Evolutionary conservation across 2,888 invertebrate genomes (phyloP), one percentile per base, ranked within the genome.

Genomic region (Hartigia nigra): DNA sequence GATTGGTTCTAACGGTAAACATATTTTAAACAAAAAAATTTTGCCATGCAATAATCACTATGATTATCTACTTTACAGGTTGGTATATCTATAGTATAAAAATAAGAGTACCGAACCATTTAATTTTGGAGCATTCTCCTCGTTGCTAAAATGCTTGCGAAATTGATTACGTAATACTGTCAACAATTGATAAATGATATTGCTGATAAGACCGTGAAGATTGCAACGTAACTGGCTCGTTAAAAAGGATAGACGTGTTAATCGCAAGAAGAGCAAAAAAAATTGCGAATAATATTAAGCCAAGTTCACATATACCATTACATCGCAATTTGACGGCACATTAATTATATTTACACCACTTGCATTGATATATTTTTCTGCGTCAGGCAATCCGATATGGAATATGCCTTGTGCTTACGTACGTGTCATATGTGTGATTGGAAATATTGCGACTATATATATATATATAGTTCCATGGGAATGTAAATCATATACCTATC

Each of bases 401-500:
- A 55, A 55, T 55, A 23, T 55, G 39, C 39, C 39, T 55, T 55
- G 39, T 23, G 23, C 23, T 55, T 55, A 55, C 2, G 9, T 55
- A 23, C 39, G 39, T 55, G 39, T 55, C 39, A 55, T 55, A 55
- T 55, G 14, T 4, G 39, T 55, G 39, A 55, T 23, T 55, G 39
- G 39, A 55, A 9, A 55, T 55, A 55, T 55, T 55, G 39, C 39
- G 23, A 55, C 5, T 55, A 55, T 55, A 14, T 36, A 2, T 37
- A 39, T 14, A 39, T 39, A 55, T 55, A 55, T 23, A 55, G 14
- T 31, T 32, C 12, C 31, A 72, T 31, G 72, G 72, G 14, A 72
- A 12, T 32, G 12, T 72, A 72, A 72, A 72, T 72, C 72, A 72
- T 72, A 72, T 72, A 31, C n/a, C 72, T 70, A 70, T 32, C 86